These are phyloP conservation scores for Pygoscelis adeliae DNA, from an alignment of 2,113 vertebrate genomes.

Conservation along the genomic window DNA sequence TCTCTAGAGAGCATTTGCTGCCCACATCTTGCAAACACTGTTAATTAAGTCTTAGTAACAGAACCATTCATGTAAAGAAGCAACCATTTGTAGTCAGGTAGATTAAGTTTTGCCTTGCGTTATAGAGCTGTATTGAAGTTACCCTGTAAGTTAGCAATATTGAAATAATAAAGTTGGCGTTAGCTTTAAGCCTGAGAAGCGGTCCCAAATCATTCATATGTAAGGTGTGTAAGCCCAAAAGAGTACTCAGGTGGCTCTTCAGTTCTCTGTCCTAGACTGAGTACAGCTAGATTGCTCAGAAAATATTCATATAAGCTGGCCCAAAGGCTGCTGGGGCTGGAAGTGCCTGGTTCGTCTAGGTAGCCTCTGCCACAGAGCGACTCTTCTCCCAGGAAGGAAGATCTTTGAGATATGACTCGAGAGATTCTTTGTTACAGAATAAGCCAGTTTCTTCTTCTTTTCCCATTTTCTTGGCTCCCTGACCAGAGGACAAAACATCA, in stretches of 20 bases:
- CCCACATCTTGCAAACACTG: neutral
- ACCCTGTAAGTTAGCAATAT: too few species aligned
- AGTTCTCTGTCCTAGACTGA: neutral
- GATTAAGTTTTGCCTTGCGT: neutral
- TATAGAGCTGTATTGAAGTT: neutral
- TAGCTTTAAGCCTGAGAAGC: neutral
- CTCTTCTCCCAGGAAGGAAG: neutral
- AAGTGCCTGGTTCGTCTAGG: rapidly evolving
- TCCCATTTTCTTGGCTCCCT: neutral
- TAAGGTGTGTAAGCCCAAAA: neutral
- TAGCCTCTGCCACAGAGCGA: too few species aligned
- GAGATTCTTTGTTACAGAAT: neutral
- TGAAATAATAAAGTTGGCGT: neutral
- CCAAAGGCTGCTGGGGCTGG: neutral
- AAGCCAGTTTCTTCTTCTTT: neutral
- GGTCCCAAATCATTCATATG: rapidly evolving
- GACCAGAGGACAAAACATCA: neutral
- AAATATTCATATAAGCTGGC: rapidly evolving
- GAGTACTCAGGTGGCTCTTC: neutral
- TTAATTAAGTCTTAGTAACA: neutral
- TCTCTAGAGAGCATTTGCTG: neutral
- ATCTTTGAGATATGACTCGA: neutral
- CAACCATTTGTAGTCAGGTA: neutral
- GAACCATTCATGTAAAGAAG: neutral
- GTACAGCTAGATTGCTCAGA: neutral